A percentile compares a stretch with the other conserved stretches of the same genome.
phyloP scores from a whole-genome alignment of 2,888 invertebrate genomes.

The Heliconius erato region DNA sequence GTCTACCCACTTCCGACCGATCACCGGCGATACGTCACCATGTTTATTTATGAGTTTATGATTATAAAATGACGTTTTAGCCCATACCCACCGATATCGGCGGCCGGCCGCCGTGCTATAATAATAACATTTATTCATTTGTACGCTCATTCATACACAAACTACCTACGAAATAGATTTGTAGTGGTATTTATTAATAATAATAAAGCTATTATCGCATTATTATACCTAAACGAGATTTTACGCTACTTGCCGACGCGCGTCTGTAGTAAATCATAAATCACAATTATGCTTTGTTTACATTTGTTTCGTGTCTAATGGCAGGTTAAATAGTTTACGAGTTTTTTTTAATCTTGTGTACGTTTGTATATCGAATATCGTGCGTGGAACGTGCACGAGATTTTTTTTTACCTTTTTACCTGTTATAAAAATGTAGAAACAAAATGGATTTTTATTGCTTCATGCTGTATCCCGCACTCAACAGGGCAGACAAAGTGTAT shows the following conservation, averaged over 20 bases:
- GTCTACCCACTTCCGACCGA: conserved; percentile 66
- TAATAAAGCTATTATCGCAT: conserved; percentile 80
- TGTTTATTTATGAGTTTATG: conserved; percentile 85
- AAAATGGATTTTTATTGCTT: background rate
- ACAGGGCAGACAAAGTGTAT: too few species aligned
- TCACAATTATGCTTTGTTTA: conserved; percentile 67
- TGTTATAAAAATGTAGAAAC: background rate
- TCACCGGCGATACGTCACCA: conserved; percentile 74
- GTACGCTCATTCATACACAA: conserved; percentile 81
- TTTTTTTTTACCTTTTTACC: background rate
- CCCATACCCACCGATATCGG: conserved; percentile 80
- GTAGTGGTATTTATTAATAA: conserved; percentile 80
- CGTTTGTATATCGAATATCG: background rate
- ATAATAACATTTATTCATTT: conserved; percentile 83
- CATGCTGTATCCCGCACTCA: too few species aligned
- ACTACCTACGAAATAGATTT: conserved; percentile 83
- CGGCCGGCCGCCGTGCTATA: conserved; percentile 76
- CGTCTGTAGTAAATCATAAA: conserved; percentile 77
- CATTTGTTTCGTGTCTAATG: conserved; percentile 53
- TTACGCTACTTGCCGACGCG: conserved; percentile 65
- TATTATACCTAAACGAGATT: conserved; percentile 82
- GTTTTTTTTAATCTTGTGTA: conserved; percentile 27
- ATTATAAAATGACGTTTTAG: conserved; percentile 84
- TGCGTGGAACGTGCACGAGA: background rate
- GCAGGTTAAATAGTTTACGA: conserved; percentile 30